These are phyloP conservation scores for Tridacna crocea DNA, from an alignment of 2,888 invertebrate species.

Conservation along the genomic window DNA sequence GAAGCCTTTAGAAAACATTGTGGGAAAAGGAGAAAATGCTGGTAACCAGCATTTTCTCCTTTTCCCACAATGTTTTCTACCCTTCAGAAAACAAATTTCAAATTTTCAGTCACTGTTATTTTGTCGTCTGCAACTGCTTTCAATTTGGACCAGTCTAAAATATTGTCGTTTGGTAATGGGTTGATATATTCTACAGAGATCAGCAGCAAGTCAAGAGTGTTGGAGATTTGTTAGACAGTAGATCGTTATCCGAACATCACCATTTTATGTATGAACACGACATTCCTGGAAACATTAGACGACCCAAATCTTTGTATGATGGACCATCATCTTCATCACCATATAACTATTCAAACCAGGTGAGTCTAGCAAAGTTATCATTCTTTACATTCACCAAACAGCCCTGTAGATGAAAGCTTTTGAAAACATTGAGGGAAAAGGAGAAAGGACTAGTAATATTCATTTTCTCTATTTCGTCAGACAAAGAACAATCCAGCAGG, in stretches of 20 bases:
- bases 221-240: conserved; percentile 73
- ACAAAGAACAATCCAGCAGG: too few relatives aligned
- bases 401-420: too few relatives aligned
- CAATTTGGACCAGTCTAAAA: too few relatives aligned
- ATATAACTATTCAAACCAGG: conserved; percentile 17
- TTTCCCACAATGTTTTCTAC: too few relatives aligned
- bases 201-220: conserved; percentile 72
- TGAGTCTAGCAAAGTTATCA: conserved; percentile 17
- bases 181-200: conserved; percentile 23
- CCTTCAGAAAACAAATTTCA: too few relatives aligned
- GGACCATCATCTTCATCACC: conserved; percentile 29
- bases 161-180: too few relatives aligned
- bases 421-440: neutral
- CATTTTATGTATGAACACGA: conserved; percentile 59
- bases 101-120: too few relatives aligned
- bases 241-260: conserved; percentile 61
- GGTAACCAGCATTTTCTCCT: too few relatives aligned
- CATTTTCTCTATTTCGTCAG: neutral
- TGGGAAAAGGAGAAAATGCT: too few relatives aligned
- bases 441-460: neutral
- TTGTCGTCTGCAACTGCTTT: too few relatives aligned
- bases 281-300: conserved; percentile 61
- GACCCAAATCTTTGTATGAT: conserved; percentile 73
- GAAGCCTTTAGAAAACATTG: too few relatives aligned
- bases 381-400: too few relatives aligned